Evolutionary conservation across 2,113 vertebrate genomes (phyloP).

Genomic region (Carettochelys insculpta): DNA sequence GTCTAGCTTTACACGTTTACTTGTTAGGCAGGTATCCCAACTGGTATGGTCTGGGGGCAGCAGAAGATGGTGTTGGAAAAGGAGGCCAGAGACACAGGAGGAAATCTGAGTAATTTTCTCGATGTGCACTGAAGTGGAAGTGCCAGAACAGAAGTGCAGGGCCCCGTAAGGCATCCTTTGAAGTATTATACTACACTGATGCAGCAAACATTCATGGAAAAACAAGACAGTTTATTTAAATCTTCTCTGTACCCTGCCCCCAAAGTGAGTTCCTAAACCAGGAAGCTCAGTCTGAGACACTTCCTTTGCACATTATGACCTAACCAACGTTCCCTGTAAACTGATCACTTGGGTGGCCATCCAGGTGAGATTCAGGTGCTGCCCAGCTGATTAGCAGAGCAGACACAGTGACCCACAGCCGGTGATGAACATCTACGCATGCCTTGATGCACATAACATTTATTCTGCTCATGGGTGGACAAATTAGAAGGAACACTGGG

Average conservation of each 20-base stretch:
- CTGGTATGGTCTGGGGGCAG: not conserved
- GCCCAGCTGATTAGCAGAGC: too few species aligned
- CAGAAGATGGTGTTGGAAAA: not conserved
- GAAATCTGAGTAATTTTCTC: not conserved
- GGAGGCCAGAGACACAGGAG: not conserved
- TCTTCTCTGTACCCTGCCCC: not conserved
- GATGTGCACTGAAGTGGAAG: fast-evolving
- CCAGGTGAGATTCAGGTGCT: too few species aligned
- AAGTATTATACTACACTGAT: not conserved
- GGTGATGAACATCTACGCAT: too few species aligned
- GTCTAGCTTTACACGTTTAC: fast-evolving
- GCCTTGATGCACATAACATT: too few species aligned
- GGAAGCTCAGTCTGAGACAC: fast-evolving
- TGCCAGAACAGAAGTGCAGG: fast-evolving
- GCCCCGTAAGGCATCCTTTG: fast-evolving
- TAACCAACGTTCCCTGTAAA: too few species aligned
- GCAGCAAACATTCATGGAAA: not conserved
- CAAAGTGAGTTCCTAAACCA: fast-evolving
- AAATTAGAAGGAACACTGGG: too few species aligned
- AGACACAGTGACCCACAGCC: too few species aligned
- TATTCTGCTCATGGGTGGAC: too few species aligned
- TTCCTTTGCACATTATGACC: too few species aligned
- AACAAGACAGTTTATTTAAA: not conserved
- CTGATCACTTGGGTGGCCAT: too few species aligned
- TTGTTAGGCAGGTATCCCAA: not conserved